A percentile compares a stretch with the other conserved stretches of the same genome.
phyloP scores from a whole-genome alignment of 2,888 invertebrate genomes.

The Entomobrya proxima region DNA sequence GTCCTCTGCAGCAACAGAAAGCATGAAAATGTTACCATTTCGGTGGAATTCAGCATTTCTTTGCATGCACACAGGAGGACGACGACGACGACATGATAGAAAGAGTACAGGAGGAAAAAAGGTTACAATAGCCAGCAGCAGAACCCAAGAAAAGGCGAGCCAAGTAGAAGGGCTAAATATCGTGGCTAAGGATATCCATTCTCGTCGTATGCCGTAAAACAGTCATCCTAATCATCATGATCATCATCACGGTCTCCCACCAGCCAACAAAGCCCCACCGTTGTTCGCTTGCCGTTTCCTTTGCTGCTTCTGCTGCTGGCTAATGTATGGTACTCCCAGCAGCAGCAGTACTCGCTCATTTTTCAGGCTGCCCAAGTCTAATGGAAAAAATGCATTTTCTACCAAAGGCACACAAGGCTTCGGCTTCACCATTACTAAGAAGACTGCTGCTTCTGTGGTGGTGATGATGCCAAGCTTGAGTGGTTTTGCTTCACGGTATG shows the following conservation, averaged over 20 bases:
- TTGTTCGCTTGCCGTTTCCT: neutral
- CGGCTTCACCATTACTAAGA: conserved; percentile 1
- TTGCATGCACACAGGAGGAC: neutral
- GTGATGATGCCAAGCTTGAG: conserved; percentile 49
- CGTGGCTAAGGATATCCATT: conserved; percentile 4
- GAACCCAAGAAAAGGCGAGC: neutral
- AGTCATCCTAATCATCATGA: conserved; percentile 19
- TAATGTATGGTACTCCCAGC: conserved; percentile 11
- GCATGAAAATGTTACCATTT: neutral
- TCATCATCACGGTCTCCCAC: conserved; percentile 10
- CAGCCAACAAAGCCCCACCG: conserved; percentile 18
- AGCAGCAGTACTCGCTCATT: neutral
- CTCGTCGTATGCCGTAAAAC: neutral
- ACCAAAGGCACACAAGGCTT: conserved; percentile 28
- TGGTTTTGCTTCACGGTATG: conserved; percentile 44
- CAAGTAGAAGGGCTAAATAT: conserved; percentile 16
- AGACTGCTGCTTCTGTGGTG: neutral
- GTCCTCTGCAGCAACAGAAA: neutral
- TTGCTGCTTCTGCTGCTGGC: neutral
- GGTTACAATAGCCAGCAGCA: conserved; percentile 33
- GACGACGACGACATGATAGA: no score
- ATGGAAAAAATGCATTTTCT: conserved; percentile 34
- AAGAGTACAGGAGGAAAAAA: conserved; percentile 34
- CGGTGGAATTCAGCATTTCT: conserved; percentile 20
- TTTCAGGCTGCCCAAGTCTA: neutral